Evolutionary conservation across 1,140 invertebrate genomes (phyloP).

Genomic region (Nasonia giraulti): DNA sequence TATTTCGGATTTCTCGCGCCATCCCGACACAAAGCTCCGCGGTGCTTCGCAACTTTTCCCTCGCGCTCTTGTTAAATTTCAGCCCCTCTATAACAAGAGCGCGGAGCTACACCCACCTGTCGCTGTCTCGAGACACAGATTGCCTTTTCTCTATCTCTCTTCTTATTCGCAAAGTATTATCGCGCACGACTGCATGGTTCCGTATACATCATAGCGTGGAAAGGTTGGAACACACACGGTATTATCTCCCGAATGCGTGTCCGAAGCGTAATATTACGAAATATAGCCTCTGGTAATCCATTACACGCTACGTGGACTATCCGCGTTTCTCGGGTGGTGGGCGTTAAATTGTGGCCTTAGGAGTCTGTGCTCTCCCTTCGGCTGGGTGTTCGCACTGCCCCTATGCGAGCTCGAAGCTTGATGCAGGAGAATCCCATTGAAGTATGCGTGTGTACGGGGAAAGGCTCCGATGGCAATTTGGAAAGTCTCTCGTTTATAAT

Average conservation of each 20-base stretch:
- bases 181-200: too few species aligned
- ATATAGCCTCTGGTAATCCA: slow-evolving; percentile 3
- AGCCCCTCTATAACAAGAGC: too few species aligned
- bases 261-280: background rate
- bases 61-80: background rate
- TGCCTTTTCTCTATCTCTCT: too few species aligned
- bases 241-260: too few species aligned
- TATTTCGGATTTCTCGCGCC: background rate
- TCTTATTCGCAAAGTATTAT: too few species aligned
- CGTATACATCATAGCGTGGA: background rate
- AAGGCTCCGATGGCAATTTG: background rate
- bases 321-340: background rate
- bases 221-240: background rate
- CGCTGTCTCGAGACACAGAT: too few species aligned
- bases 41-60: background rate
- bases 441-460: background rate
- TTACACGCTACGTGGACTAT: background rate
- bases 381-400: background rate
- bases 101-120: too few species aligned
- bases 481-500: background rate
- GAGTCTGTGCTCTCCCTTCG: background rate
- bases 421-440: background rate
- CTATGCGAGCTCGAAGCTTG: background rate
- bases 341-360: background rate
- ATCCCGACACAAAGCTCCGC: background rate